Evolutionary conservation across 2,888 invertebrate species (phyloP).

Genomic region (Mayetiola destructor): DNA sequence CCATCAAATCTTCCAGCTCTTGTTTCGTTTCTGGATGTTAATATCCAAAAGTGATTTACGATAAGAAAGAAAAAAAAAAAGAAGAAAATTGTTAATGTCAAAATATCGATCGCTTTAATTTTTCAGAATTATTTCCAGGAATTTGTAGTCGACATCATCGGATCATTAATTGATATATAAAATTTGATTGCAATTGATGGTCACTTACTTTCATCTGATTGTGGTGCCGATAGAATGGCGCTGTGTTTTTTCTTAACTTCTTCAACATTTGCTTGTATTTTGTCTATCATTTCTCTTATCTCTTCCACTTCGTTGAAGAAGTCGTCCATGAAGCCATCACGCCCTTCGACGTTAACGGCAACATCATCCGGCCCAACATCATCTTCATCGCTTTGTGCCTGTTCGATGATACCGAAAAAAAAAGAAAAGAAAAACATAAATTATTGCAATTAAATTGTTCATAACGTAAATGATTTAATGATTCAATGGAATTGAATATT

Average conservation of each 20-base stretch:
- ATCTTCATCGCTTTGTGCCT: constrained; percentile 98
- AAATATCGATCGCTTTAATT: too few relatives aligned
- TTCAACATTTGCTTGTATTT: constrained; percentile 98
- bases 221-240: constrained; percentile 95
- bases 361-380: constrained; percentile 91
- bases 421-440: neutral
- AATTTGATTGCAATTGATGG: neutral
- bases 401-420: neutral
- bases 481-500: too few relatives aligned
- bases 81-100: neutral
- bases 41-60: too few relatives aligned
- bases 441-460: too few relatives aligned
- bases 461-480: too few relatives aligned
- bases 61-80: neutral
- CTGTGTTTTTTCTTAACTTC: constrained; percentile 99
- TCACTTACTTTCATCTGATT: constrained; percentile 95
- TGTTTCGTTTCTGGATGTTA: constrained; percentile 84
- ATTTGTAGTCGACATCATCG: too few relatives aligned
- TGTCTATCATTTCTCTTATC: constrained; percentile 99
- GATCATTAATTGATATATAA: too few relatives aligned
- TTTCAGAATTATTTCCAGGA: too few relatives aligned
- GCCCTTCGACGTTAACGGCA: constrained; percentile 85
- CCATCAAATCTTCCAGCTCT: constrained; percentile 99
- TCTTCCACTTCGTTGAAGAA: constrained; percentile 99
- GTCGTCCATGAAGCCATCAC: constrained; percentile 95